A percentile compares a stretch with the other conserved stretches of the same genome.
Evolutionary conservation across 2,797 vertebrate genomes (phyloP).

Genomic region (Picus viridis): DNA sequence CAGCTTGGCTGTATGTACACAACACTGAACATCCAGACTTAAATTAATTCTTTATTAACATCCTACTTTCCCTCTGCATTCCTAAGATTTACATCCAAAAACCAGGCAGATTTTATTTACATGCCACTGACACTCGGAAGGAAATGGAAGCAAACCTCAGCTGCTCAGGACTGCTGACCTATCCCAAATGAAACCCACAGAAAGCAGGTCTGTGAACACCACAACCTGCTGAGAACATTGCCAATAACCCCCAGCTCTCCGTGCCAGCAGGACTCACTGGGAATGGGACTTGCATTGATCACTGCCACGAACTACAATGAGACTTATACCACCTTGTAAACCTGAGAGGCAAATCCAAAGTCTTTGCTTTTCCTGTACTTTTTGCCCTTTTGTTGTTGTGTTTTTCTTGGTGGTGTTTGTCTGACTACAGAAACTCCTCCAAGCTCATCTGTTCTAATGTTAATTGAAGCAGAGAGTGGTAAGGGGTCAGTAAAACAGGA

Average conservation of each 20-base stretch:
- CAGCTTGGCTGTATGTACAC: slow-evolving; percentile 32
- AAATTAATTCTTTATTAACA: slow-evolving; percentile 76
- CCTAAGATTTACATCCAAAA: slow-evolving; percentile 78
- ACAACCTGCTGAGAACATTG: slow-evolving; percentile 31
- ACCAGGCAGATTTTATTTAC: slow-evolving; percentile 72
- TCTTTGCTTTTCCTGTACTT: too few species aligned
- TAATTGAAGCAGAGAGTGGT: slow-evolving; percentile 31
- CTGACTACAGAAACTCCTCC: not conserved
- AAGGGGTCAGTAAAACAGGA: slow-evolving; percentile 32
- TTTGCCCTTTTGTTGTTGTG: too few species aligned
- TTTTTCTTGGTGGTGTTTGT: not conserved
- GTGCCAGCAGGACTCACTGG: slow-evolving; percentile 52
- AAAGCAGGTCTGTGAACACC: slow-evolving; percentile 16
- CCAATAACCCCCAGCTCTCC: slow-evolving; percentile 62
- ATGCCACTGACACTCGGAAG: slow-evolving; percentile 57
- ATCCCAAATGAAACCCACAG: slow-evolving; percentile 26
- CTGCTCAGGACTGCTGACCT: slow-evolving; percentile 31
- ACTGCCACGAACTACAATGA: slow-evolving; percentile 59
- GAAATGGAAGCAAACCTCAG: slow-evolving; percentile 50
- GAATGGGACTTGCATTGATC: slow-evolving; percentile 76
- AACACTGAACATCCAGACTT: slow-evolving; percentile 39
- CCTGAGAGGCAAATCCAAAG: slow-evolving; percentile 71
- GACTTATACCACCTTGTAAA: slow-evolving; percentile 51
- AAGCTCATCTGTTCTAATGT: not conserved
- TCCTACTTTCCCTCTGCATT: slow-evolving; percentile 67